Base-by-base conservation (phyloP, 2,113 vertebrate genomes). In the Nothocercus nigrocapillus region DNA sequence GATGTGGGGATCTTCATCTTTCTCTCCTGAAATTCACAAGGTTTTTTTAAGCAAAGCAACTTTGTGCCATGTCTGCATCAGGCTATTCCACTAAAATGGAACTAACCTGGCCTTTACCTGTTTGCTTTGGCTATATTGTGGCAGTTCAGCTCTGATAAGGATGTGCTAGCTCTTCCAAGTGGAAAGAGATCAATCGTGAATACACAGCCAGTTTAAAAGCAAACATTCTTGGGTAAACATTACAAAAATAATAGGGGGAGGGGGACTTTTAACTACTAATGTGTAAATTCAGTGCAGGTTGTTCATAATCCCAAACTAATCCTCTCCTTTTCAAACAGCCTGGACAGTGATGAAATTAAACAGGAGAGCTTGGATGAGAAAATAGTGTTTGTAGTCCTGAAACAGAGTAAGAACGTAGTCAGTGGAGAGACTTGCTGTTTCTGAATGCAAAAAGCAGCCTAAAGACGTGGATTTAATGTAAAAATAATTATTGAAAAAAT, bases 181-280 rank as follows among this genome's bases (percentile, higher is more conserved):
- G 47, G 28, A 72, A 94, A 94, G 62, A 85, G 73, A 62, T 96
- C 83, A 58, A 76, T 94, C 73, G 83, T 82, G 62, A 61, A 91
- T 72, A 86, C 56, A 78, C 25, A 90, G 42, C 22, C 47, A 66
- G 11, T 82, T 92, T 42, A 78, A 86, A 95, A 95, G 45, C 83
- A 94, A 94, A 78, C 61, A 69, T 86, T 81, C 68, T 70, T 77
- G 56, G 38, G 66, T 42, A 49, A 49, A 49, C 49, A 22, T 49
- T 49, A 83, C 61, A 93, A 88, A 88, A 90, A 47, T 64, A 95
- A 88, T 90, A 78, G 72, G 45, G 74, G 64, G 34, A 38, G 72
- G 38, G 47, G 44, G 80, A 72, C 22, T 16, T n/a, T 75, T 80
- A 82, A 69, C 73, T 90, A 53, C 91, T 81, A 73, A 53, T 92